phyloP scores from a whole-genome alignment of 64 coral and sea anemone genomes.

The Pocillopora verrucosa region DNA sequence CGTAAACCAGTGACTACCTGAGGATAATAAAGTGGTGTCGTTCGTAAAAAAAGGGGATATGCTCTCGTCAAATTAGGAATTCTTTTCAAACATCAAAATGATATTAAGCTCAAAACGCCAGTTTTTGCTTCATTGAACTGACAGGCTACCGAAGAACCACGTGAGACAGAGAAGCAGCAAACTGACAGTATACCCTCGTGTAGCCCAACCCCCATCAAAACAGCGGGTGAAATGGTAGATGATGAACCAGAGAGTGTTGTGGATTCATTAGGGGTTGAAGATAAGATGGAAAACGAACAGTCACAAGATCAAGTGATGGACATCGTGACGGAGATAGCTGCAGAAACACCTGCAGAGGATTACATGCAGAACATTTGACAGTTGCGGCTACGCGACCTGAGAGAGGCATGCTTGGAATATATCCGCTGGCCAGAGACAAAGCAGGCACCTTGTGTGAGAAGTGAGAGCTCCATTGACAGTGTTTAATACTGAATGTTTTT shows the following conservation, averaged over 20 bases:
- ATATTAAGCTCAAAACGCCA: not conserved
- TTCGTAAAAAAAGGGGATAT: too few species aligned
- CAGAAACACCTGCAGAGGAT: conserved; percentile 13
- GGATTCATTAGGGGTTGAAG: not conserved
- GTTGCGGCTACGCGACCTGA: conserved; percentile 62
- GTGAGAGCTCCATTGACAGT: not conserved
- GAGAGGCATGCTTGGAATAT: conserved; percentile 50
- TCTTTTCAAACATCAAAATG: not conserved
- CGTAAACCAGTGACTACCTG: too few species aligned
- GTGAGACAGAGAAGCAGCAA: not conserved
- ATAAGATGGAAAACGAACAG: not conserved
- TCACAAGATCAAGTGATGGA: conserved; percentile 25
- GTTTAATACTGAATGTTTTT: not conserved
- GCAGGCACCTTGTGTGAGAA: conserved; percentile 6
- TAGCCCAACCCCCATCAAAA: not conserved
- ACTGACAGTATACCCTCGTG: not conserved
- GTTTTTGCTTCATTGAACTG: not conserved
- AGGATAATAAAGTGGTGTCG: too few species aligned
- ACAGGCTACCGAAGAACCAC: not conserved
- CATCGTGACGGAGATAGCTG: conserved; percentile 48
- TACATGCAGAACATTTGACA: conserved; percentile 49
- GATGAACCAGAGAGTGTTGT: not conserved
- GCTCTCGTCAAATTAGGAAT: too few species aligned
- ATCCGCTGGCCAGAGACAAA: conserved; percentile 50
- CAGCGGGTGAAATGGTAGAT: not conserved